Evolutionary conservation across 2,888 invertebrate genomes (phyloP), one percentile per base, ranked within the genome.

Genomic region (Melinaea marsaeus): DNA sequence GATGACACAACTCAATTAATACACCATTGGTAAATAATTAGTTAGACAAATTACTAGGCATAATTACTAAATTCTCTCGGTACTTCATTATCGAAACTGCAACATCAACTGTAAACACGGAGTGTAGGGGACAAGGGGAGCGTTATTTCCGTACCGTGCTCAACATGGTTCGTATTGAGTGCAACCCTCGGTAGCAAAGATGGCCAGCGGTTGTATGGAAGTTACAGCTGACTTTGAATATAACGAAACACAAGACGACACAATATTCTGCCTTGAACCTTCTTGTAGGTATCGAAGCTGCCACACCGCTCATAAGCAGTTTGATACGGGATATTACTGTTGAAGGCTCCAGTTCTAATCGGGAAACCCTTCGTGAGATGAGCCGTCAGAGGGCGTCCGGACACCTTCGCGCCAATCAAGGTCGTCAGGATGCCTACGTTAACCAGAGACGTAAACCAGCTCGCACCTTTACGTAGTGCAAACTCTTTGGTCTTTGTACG

Each of bases 131-230:
- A 37, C 67, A 69, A 51, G 66, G 64, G 9, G 66, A 70, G 51
- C 61, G 66, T 4, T 68, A 70, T 42, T 58, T 60, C 11, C 63
- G 68, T 2, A 68, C 68, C 2, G 47, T 66, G 7, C 58, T 70
- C 2, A 70, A 70, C 48, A 66, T 70, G 66, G 48, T 67, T 4
- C 61, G 59, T n/a, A 58, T 68, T 7, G 68, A 66, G 55, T 42
- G 42, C 13, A 68, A 64, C 35, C 51, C 63, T 51, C 46, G 54
- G 9, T 45, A 55, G 1, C 37, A 37, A 2, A 37, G 37, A 7
- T 37, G 37, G 37, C 37, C 37, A 37, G 4, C 37, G 37, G 37
- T 37, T 37, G 2, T 37, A 7, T 37, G 37, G 47, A 58, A 5
- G 60, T 62, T 66, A 11, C 65, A 68, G 34, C 47, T 69, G 2